Base-by-base conservation (phyloP, 2,113 vertebrate genomes). In the Brachionichthys hirsutus region DNA sequence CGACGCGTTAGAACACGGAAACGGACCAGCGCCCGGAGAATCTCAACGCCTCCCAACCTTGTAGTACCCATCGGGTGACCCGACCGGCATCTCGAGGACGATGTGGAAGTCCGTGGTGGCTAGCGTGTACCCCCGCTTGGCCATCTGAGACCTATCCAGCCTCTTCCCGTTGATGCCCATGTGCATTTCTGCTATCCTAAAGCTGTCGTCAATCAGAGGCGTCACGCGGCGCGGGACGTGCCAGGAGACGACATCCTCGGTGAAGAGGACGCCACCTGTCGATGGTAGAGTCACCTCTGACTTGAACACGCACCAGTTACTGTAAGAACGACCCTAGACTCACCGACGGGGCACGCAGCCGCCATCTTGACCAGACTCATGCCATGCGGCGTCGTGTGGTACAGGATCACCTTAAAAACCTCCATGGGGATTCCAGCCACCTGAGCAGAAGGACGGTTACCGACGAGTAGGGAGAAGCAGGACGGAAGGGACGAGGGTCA, bases 61-160 rank as follows among this genome's bases (percentile, higher is more conserved):
- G 59, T 89, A 94, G 75, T 87, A 90, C 4, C 93, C 92, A 64
- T 92, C 92, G 42, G 89, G 65, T n/a, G 91, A 83, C 34, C 93
- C 93, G 54, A 94, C 59, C 17, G 93, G 92, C 63, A 95, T 80
- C 74, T 86, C 91, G 13, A 92, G 3, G 15, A 71, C 50, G 42
- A 94, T 67, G 68, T 71, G 69, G 6, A 85, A 82, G 4, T 85
- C 70, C 5, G 84, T 89, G 34, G 82, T 70, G 0, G n/a, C 66
- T 2, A 94, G 55, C 0, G 55, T 48, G 8, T 92, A 94, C 1
- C 85, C 86, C n/a, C 70, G 87, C 19, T 82, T 73, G 4, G 51
- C 44, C 84, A 94, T 90, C 58, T 91, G 85, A 18, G 77, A 41
- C 0, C 66, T 17, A 45, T 92, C 86, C 9, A 95, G 77, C 45